phyloP scores from a whole-genome alignment of 2,113 vertebrate species.

The Alaudala cheleensis region DNA sequence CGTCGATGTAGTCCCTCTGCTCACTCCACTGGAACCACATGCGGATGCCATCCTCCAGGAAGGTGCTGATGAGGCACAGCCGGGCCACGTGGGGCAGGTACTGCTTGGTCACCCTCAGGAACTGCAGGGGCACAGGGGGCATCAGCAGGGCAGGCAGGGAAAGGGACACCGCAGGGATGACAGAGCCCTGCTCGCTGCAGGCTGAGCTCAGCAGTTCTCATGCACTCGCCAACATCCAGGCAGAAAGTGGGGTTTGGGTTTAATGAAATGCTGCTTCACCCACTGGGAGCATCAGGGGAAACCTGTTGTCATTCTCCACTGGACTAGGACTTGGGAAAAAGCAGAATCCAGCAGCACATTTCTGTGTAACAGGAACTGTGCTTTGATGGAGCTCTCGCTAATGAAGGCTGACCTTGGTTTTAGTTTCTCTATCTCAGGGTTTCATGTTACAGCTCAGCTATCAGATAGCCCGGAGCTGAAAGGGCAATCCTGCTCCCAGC shows the following conservation, averaged over 20 bases:
- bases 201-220: not conserved
- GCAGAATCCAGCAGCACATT: not conserved
- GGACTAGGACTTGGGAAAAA: not conserved
- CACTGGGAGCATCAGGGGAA: not conserved
- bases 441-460: conserved; percentile 43
- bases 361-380: not conserved
- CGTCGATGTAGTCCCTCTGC: conserved; percentile 95
- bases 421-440: conserved; percentile 27
- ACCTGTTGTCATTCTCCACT: not conserved
- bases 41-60: conserved; percentile 96
- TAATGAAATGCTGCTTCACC: not conserved
- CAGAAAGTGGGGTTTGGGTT: not conserved
- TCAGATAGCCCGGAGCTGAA: conserved; percentile 33
- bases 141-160: not conserved
- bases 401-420: conserved; percentile 20
- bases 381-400: not conserved
- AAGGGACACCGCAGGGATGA: not conserved
- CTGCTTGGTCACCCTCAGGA: conserved; percentile 95
- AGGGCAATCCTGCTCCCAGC: conserved; percentile 20
- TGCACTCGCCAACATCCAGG: not conserved
- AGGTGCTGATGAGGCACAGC: conserved; percentile 97
- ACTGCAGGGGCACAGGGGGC: conserved; percentile 70
- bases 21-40: conserved; percentile 99
- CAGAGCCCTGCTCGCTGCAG: not conserved
- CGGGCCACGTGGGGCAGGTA: conserved; percentile 95